Conservation (phyloP, 2,113 vertebrate species). For the Campylomormyrus tamandua region DNA sequence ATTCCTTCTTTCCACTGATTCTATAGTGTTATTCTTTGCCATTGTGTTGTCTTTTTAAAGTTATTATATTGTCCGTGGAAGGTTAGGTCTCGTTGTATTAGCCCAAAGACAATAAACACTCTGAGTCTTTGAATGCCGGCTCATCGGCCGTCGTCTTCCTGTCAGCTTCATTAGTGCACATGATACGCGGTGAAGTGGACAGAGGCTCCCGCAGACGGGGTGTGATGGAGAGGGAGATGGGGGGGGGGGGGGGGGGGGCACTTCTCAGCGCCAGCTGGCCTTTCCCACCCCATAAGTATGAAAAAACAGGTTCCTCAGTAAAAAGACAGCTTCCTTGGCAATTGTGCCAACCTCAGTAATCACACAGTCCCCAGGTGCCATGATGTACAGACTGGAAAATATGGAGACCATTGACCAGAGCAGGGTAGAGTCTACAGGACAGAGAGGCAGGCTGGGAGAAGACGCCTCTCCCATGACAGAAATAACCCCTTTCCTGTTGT, state of each 20-base stretch:
- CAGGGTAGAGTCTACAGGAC: not conserved
- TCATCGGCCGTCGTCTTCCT: not conserved
- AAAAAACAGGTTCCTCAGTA: not conserved
- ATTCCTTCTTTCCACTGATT: not conserved
- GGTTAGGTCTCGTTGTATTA: not conserved
- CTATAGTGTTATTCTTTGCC: not conserved
- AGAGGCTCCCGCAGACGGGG: not conserved
- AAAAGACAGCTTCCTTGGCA: not conserved
- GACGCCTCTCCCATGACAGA: not conserved
- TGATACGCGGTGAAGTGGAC: not conserved
- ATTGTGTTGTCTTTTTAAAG: not conserved
- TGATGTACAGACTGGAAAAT: not conserved
- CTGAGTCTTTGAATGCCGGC: not conserved
- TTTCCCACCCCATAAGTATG: not conserved
- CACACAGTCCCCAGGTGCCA: not conserved
- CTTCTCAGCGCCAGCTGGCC: not conserved
- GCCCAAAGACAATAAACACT: not conserved
- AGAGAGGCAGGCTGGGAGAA: not conserved
- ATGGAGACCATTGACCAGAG: not conserved
- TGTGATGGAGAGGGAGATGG: too few species aligned
- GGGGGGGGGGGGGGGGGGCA: not conserved
- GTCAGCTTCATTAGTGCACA: not conserved
- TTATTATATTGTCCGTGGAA: not conserved
- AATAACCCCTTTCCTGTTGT: conserved; percentile 9
- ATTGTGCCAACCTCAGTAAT: not conserved